These are phyloP conservation scores for Aelia acuminata DNA, from an alignment of 2,888 invertebrate genomes.

Conservation along the genomic window DNA sequence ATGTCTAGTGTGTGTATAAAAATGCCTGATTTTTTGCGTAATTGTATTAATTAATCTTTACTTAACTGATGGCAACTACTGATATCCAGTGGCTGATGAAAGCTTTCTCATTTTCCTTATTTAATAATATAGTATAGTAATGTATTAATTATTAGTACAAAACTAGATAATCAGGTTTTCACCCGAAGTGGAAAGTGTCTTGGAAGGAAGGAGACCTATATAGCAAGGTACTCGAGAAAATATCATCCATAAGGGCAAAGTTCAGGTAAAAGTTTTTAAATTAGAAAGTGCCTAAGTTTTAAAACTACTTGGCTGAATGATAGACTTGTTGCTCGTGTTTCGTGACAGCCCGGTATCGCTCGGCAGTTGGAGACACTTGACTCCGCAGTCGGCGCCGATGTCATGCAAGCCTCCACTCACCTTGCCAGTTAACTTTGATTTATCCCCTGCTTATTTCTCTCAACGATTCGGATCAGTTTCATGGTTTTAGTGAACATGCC, in stretches of 20 bases:
- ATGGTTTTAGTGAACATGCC: background rate
- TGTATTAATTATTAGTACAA: background rate
- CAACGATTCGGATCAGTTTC: background rate
- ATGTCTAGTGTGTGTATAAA: no score
- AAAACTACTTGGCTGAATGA: background rate
- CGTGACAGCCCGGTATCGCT: background rate
- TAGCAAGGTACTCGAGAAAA: background rate
- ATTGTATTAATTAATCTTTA: no score
- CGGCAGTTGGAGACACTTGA: conserved; percentile 4
- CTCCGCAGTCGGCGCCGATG: background rate
- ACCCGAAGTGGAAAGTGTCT: background rate
- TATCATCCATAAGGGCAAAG: background rate
- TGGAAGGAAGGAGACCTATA: background rate
- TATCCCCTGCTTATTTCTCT: background rate
- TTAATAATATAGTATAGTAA: no score
- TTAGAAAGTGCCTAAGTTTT: background rate
- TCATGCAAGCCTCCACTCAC: background rate
- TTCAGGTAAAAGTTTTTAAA: background rate
- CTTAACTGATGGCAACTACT: no score
- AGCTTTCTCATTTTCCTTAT: no score
- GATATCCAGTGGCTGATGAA: no score
- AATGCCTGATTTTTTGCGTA: no score
- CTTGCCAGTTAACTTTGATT: background rate
- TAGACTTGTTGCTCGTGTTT: conserved; percentile 9
- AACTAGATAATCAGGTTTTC: background rate